Evolutionary conservation across 2,113 vertebrate genomes (phyloP).

Genomic region (Telmatochromis bifrenatus): DNA sequence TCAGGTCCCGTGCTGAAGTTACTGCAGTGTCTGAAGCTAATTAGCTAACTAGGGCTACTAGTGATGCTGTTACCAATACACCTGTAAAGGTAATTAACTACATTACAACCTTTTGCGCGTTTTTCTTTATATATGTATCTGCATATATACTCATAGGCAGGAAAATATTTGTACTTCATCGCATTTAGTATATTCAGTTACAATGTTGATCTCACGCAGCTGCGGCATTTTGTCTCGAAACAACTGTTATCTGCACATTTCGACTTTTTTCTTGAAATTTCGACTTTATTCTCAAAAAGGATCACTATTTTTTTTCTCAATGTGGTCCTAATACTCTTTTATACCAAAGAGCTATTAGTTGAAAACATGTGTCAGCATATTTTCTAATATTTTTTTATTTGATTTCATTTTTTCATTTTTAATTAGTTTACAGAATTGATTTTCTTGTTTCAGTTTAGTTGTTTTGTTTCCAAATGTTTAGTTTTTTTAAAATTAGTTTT

Average conservation of each 20-base stretch:
- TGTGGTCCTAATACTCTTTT: neutral
- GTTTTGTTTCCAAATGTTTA: neutral
- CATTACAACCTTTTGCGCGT: neutral
- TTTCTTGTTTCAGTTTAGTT: neutral
- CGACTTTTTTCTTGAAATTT: neutral
- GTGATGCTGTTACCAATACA: neutral
- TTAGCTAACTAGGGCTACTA: neutral
- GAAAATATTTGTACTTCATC: neutral
- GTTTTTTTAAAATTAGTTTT: neutral
- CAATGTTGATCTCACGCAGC: neutral
- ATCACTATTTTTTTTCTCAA: rapidly evolving
- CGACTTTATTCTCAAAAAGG: rapidly evolving
- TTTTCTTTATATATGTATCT: neutral
- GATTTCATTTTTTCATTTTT: neutral
- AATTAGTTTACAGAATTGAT: neutral
- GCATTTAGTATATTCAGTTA: neutral
- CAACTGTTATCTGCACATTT: neutral
- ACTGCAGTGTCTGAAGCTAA: rapidly evolving
- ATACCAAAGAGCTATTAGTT: neutral
- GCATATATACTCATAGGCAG: neutral
- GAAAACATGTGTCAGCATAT: neutral
- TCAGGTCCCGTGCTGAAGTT: neutral
- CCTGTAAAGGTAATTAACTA: neutral
- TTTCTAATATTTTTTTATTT: neutral
- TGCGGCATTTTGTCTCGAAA: neutral